Evolutionary conservation across 2,888 invertebrate genomes (phyloP).

Genomic region (Aspidiotus rigidus): DNA sequence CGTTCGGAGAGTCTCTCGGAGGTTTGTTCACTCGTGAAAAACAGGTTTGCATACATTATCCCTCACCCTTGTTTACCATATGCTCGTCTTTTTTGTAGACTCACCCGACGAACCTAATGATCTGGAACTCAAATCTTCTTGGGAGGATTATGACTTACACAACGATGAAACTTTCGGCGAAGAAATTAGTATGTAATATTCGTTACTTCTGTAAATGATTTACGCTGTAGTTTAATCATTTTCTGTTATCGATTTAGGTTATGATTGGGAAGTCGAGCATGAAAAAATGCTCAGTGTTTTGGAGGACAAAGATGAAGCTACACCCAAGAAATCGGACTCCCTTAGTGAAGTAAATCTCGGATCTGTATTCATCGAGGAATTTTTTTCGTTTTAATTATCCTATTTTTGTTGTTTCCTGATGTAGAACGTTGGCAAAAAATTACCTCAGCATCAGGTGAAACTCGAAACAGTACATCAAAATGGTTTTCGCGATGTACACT

Average conservation of each 20-base stretch:
- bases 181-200: slow-evolving; percentile 40
- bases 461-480: too few relatives aligned
- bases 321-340: too few relatives aligned
- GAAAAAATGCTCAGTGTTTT: slow-evolving; percentile 57
- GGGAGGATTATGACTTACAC: slow-evolving; percentile 77
- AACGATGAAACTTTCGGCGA: slow-evolving; percentile 89
- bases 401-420: too few relatives aligned
- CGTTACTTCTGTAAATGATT: slow-evolving; percentile 15
- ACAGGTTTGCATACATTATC: too few relatives aligned
- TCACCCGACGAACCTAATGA: background rate
- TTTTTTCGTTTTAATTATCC: too few relatives aligned
- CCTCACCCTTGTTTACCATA: background rate
- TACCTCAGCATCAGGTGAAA: too few relatives aligned
- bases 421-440: too few relatives aligned
- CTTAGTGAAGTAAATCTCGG: too few relatives aligned
- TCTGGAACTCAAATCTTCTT: background rate
- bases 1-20: slow-evolving; percentile 61
- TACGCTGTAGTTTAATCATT: slow-evolving; percentile 12
- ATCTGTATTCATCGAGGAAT: too few relatives aligned
- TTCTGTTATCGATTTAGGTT: slow-evolving; percentile 40
- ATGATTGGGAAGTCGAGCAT: slow-evolving; percentile 66
- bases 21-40: slow-evolving; percentile 35
- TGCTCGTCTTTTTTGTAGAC: too few relatives aligned
- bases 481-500: too few relatives aligned
- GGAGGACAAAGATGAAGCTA: slow-evolving; percentile 41